A percentile compares a stretch with the other conserved stretches of the same genome.
Evolutionary conservation across 2,888 invertebrate genomes (phyloP).

Genomic region (Leucania comma): DNA sequence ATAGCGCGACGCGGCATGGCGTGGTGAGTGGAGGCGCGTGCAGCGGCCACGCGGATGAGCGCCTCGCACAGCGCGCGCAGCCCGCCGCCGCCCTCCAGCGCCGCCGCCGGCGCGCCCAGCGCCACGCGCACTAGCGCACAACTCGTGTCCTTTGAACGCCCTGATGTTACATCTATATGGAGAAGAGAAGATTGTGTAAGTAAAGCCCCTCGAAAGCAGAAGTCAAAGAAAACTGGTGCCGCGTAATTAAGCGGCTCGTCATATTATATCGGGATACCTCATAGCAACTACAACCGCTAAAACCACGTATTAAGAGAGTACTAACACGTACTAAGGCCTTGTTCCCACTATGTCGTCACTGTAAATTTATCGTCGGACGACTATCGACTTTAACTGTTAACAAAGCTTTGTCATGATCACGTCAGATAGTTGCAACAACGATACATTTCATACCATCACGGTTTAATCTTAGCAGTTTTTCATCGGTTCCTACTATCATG

Average conservation of each 20-base stretch:
- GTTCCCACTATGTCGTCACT: too few species aligned
- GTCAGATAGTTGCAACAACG: too few species aligned
- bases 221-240: background rate
- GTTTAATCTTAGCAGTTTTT: too few species aligned
- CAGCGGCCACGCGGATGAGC: slow-evolving; percentile 89
- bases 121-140: slow-evolving; percentile 76
- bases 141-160: slow-evolving; percentile 81
- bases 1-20: slow-evolving; percentile 87
- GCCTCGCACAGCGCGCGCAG: slow-evolving; percentile 89
- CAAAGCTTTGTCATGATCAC: too few species aligned
- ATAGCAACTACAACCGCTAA: too few species aligned
- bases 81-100: slow-evolving; percentile 70
- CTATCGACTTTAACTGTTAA: too few species aligned
- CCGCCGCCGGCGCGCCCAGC: slow-evolving; percentile 60
- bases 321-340: too few species aligned
- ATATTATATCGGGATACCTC: too few species aligned
- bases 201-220: background rate
- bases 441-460: too few species aligned
- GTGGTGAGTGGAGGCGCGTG: slow-evolving; percentile 87
- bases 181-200: background rate
- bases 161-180: slow-evolving; percentile 79
- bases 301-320: too few species aligned
- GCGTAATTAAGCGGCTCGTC: background rate
- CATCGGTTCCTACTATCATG: too few species aligned
- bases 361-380: too few species aligned